Evolutionary conservation across 2,113 vertebrate genomes (phyloP), one percentile per base, ranked within the genome.

Genomic region (Typhlomys cinereus): DNA sequence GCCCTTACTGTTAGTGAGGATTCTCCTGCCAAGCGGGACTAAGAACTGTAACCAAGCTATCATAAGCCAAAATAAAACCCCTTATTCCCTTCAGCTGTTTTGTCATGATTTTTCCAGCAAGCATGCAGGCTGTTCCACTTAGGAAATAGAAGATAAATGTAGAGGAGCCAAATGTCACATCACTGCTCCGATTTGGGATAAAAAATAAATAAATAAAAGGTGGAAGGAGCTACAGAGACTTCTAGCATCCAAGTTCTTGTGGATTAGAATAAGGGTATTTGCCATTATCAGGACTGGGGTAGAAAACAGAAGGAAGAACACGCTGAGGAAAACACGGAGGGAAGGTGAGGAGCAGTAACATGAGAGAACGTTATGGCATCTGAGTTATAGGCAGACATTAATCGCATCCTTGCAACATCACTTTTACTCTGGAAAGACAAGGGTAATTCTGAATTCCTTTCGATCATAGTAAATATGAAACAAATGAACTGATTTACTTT

Each of bases 401-500:
- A 90, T 7, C 5, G 94, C 76, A 88, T 61, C 75, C 92, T 70
- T 52, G 12, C 14, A 84, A 78, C 29, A 74, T 81, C 44, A 74
- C 7, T 27, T 12, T 85, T 78, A 84, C 48, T 66, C 2, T 67
- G 85, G 71, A 94, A 94, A 91, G 82, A 61, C n/a, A 8, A 80
- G 7, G 73, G 36, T 46, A 89, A 93, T 88, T 85, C 15, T 54
- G 21, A 92, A 94, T 82, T 66, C 29, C 18, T 83, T 86, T 83
- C 73, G 59, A 89, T 21, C 31, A 25, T 89, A n/a, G 23, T 57
- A 74, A 79, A 73, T 82, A 75, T 15, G 25, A 94, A 91, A 41
- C 39, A 95, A 73, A 64, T 17, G 31, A 95, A 95, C 39, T 29
- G n/a, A 71, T 86, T 93, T 90, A 91, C 48, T 20, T 67, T 89